Evolutionary conservation across 2,888 invertebrate genomes (phyloP).

Genomic region (Chirona hameri): DNA sequence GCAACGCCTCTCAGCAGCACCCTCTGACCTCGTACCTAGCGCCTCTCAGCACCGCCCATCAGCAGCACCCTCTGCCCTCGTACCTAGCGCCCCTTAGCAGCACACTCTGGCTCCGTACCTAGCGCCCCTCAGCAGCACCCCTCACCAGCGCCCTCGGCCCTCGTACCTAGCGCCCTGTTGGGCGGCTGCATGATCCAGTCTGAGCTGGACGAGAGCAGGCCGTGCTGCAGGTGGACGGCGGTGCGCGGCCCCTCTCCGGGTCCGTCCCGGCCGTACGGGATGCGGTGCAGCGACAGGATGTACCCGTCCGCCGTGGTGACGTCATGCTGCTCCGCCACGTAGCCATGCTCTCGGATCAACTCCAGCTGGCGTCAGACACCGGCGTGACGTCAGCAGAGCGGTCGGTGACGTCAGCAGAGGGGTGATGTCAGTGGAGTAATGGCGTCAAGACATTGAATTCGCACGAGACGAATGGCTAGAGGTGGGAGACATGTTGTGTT

Average conservation of each 20-base stretch:
- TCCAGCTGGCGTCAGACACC: slow-evolving; percentile 41
- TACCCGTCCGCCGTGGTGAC: slow-evolving; percentile 52
- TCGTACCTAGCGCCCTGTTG: slow-evolving; percentile 54
- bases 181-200: slow-evolving; percentile 71
- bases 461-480: too few relatives aligned
- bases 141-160: neutral
- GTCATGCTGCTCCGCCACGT: slow-evolving; percentile 51
- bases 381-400: neutral
- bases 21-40: too few relatives aligned
- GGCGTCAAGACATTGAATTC: too few relatives aligned
- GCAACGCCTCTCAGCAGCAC: too few relatives aligned
- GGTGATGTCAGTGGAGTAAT: too few relatives aligned
- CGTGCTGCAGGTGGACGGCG: slow-evolving; percentile 55
- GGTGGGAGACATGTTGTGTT: neutral
- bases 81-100: too few relatives aligned
- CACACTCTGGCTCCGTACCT: too few relatives aligned
- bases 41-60: too few relatives aligned
- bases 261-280: slow-evolving; percentile 54
- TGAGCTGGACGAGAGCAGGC: slow-evolving; percentile 67
- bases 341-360: slow-evolving; percentile 50
- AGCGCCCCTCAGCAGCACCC: neutral
- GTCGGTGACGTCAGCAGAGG: neutral
- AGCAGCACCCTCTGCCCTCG: too few relatives aligned
- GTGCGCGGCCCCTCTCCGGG: slow-evolving; percentile 42
- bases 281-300: slow-evolving; percentile 52